Percentiles rank a stretch among this genome's conserved stretches.
These are phyloP conservation scores for Holothuria scabra DNA, from an alignment of 53 echinoderm and acorn worm species.

Conservation along the genomic window DNA sequence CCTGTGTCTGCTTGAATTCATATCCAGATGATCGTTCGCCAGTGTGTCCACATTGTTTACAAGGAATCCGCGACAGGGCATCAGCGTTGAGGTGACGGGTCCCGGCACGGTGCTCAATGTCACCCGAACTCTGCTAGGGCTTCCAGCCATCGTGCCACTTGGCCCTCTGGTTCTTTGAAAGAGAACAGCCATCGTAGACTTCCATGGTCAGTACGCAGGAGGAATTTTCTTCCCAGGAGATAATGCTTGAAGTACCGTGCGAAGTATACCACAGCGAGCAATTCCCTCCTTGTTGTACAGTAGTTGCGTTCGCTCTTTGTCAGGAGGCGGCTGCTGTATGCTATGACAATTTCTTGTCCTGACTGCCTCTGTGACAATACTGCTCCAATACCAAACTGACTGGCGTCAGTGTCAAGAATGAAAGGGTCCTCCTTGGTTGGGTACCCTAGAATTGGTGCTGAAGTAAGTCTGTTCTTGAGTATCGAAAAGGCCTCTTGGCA, in stretches of 20 bases:
- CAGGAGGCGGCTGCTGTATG: background rate
- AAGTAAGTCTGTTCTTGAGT: no score
- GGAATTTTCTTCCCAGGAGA: background rate
- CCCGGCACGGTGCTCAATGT: background rate
- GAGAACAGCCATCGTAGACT: no score
- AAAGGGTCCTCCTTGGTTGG: no score
- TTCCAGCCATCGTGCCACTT: no score
- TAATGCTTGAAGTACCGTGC: background rate
- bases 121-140: background rate
- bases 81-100: background rate
- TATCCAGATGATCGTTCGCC: no score
- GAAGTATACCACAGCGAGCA: background rate
- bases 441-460: no score
- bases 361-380: constrained; percentile 1
- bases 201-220: background rate
- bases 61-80: no score
- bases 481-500: no score
- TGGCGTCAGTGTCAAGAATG: background rate
- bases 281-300: background rate
- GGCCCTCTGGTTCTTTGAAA: no score
- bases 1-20: no score
- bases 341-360: background rate
- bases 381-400: no score
- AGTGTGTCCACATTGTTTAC: no score
- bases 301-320: background rate